Percentiles rank a stretch among this genome's conserved stretches.
Evolutionary conservation across 2,113 vertebrate genomes (phyloP).

Genomic region (Rhinogobius similis): DNA sequence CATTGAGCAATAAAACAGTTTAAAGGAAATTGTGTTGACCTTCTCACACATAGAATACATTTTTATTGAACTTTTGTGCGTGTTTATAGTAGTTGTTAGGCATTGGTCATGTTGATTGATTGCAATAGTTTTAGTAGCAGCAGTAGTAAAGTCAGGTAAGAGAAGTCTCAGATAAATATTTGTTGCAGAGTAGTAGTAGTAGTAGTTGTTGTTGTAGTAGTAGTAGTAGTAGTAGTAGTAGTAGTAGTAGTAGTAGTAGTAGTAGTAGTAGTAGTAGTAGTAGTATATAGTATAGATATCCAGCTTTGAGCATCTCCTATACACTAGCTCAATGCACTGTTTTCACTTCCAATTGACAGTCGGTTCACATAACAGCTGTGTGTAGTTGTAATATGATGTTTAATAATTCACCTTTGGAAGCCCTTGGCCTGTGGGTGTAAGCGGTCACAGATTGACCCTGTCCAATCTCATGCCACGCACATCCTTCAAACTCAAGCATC

Average conservation of each 20-base stretch:
- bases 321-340: background rate
- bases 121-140: background rate
- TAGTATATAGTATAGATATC: no score
- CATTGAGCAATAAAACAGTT: background rate
- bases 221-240: no score
- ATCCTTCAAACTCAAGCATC: constrained; percentile 16
- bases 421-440: background rate
- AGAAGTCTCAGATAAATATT: background rate
- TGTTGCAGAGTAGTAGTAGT: no score
- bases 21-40: background rate
- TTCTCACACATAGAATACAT: background rate
- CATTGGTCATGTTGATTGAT: no score
- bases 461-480: constrained; percentile 1
- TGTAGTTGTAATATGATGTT: constrained; percentile 7
- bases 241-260: no score
- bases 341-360: background rate
- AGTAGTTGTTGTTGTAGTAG: background rate
- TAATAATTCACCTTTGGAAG: constrained; percentile 17
- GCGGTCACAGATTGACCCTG: background rate
- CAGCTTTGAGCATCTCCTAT: no score
- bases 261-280: no score
- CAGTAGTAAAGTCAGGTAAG: background rate
- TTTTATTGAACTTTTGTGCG: background rate
- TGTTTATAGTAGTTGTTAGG: background rate
- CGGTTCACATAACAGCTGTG: constrained; percentile 5